phyloP scores from a whole-genome alignment of 92 coral and sea anemone species.

The Epizoanthus rinbou region DNA sequence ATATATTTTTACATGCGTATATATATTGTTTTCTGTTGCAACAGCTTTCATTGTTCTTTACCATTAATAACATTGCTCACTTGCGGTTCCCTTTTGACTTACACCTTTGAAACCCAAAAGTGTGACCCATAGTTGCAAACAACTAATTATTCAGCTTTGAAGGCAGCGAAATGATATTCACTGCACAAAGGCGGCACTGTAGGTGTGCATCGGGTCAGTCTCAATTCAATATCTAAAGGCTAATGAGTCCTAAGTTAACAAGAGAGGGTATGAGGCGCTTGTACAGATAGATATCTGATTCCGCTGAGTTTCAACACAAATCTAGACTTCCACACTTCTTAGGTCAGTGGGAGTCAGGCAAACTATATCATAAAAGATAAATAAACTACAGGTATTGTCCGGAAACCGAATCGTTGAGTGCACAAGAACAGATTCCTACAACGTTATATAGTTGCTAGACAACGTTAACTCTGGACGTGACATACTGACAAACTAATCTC shows the following conservation, averaged over 20 bases:
- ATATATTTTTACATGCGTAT: conserved; percentile 6
- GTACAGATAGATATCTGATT: conserved; percentile 1
- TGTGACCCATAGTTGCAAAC: background rate
- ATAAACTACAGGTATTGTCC: conserved; percentile 18
- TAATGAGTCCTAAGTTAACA: conserved; percentile 16
- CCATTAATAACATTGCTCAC: conserved; percentile 20
- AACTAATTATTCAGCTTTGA: conserved; percentile 11
- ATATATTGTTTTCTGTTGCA: background rate
- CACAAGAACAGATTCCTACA: conserved; percentile 5
- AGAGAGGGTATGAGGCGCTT: conserved; percentile 12
- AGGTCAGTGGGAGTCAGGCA: conserved; percentile 11
- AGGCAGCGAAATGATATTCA: conserved; percentile 9
- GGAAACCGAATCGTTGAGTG: conserved; percentile 1
- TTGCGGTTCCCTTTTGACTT: background rate
- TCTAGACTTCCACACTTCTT: background rate
- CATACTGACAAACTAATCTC: no score
- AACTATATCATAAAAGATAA: conserved; percentile 16
- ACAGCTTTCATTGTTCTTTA: conserved; percentile 2
- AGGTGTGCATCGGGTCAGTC: conserved; percentile 17
- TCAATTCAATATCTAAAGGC: conserved; percentile 8
- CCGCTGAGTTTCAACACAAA: no score
- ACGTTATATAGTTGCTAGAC: conserved; percentile 15
- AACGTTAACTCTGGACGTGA: no score
- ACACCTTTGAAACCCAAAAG: conserved; percentile 18
- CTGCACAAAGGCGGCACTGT: conserved; percentile 27